Percentiles rank a stretch among this genome's conserved stretches.
These are phyloP conservation scores for Melanotaenia nigrans DNA, from an alignment of 2,797 vertebrate genomes.

Conservation along the genomic window DNA sequence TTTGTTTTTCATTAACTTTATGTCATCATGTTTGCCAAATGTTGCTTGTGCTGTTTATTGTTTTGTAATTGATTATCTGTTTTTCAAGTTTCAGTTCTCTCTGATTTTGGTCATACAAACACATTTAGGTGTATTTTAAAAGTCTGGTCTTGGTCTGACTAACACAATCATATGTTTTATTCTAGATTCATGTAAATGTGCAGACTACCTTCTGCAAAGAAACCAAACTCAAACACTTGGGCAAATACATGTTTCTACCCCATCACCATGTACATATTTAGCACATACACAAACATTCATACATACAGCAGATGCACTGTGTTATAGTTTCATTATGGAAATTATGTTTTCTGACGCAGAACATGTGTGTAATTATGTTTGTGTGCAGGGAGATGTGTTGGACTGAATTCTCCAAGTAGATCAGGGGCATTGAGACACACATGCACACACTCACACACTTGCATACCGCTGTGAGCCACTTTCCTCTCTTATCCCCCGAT, in stretches of 20 bases:
- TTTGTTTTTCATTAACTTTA: too few species aligned
- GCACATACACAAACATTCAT: conserved; percentile 1
- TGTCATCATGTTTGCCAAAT: too few species aligned
- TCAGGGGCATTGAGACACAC: conserved; percentile 38
- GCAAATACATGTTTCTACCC: neutral
- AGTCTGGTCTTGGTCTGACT: too few species aligned
- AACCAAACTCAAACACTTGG: neutral
- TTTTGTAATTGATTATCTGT: too few species aligned
- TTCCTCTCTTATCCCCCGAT: conserved; percentile 32
- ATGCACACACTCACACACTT: conserved; percentile 5
- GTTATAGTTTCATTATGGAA: conserved; percentile 34
- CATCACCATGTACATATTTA: neutral
- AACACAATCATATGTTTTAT: too few species aligned
- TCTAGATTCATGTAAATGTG: too few species aligned
- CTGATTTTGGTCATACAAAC: too few species aligned
- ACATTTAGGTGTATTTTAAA: too few species aligned
- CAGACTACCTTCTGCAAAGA: neutral
- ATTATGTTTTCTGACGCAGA: conserved; percentile 12
- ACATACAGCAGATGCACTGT: neutral
- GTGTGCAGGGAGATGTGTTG: conserved; percentile 30
- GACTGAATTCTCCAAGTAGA: conserved; percentile 53
- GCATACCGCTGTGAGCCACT: conserved; percentile 40
- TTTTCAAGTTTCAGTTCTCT: too few species aligned
- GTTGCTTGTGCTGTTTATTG: too few species aligned
- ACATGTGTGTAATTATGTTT: conserved; percentile 30